Percentiles rank a stretch among this genome's conserved stretches.
These are phyloP conservation scores for Ameiurus melas DNA, from an alignment of 2,113 vertebrate species.

Conservation along the genomic window DNA sequence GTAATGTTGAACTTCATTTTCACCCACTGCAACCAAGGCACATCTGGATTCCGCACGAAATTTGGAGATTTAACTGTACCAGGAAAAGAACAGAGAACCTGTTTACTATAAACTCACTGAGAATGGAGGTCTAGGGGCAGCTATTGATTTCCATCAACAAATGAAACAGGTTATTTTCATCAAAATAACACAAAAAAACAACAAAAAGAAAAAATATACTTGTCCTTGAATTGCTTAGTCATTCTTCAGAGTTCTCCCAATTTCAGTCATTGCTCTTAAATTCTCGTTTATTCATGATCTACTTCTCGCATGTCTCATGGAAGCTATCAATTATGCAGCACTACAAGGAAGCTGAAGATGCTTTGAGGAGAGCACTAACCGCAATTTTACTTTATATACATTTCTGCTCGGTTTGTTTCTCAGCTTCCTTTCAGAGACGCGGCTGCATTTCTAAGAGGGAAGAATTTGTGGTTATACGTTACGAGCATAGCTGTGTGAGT, in stretches of 20 bases:
- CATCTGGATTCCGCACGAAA: background rate
- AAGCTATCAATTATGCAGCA: background rate
- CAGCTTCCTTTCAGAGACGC: background rate
- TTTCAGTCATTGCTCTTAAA: background rate
- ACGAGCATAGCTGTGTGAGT: background rate
- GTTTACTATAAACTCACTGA: background rate
- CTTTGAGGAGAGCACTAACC: background rate
- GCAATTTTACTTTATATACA: background rate
- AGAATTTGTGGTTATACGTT: constrained; percentile 4
- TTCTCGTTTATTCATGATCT: background rate
- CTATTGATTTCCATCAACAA: background rate
- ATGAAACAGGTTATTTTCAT: background rate
- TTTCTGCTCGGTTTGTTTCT: background rate
- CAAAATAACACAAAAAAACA: background rate
- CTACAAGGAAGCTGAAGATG: background rate
- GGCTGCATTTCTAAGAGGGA: background rate
- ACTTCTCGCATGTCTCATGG: background rate
- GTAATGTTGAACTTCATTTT: background rate
- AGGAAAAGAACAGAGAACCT: background rate
- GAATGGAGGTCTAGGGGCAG: background rate
- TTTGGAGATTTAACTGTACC: background rate
- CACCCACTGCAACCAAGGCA: background rate
- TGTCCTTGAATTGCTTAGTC: background rate
- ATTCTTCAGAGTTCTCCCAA: background rate
- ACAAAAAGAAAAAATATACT: background rate